These are phyloP conservation scores for Oreochromis aureus DNA, from an alignment of 2,113 vertebrate species.

Conservation along the genomic window DNA sequence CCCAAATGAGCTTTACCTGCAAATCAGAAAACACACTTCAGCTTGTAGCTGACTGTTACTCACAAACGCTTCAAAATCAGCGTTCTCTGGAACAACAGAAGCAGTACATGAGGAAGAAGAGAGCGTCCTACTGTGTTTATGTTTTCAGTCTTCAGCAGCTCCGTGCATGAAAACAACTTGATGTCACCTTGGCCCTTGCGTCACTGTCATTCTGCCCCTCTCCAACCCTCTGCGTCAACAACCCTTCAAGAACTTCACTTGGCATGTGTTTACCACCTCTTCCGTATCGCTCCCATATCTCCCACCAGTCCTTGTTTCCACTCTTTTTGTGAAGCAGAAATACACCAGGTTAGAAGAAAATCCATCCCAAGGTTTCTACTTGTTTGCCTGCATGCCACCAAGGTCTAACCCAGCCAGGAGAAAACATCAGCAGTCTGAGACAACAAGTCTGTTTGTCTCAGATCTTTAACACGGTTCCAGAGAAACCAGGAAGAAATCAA, in stretches of 20 bases:
- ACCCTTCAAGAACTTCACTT: not conserved
- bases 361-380: conserved; percentile 1
- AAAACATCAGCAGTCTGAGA: conserved; percentile 2
- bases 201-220: not conserved
- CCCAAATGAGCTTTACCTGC: not conserved
- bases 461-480: not conserved
- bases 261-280: conserved; percentile 23
- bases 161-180: not conserved
- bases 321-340: not conserved
- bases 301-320: not conserved
- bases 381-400: conserved; percentile 19
- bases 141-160: not conserved
- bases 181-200: not conserved
- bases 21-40: not conserved
- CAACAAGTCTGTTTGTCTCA: not conserved
- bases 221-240: not conserved
- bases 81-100: not conserved
- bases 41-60: not conserved
- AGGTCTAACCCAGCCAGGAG: conserved; percentile 1
- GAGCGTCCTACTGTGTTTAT: not conserved
- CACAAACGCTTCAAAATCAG: not conserved
- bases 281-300: not conserved
- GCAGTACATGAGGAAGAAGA: not conserved
- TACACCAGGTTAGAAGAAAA: not conserved
- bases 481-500: not conserved